Evolutionary conservation across 92 coral and sea anemone genomes (phyloP), one percentile per base, ranked within the genome.

Genomic region (Heliopora coerulea): DNA sequence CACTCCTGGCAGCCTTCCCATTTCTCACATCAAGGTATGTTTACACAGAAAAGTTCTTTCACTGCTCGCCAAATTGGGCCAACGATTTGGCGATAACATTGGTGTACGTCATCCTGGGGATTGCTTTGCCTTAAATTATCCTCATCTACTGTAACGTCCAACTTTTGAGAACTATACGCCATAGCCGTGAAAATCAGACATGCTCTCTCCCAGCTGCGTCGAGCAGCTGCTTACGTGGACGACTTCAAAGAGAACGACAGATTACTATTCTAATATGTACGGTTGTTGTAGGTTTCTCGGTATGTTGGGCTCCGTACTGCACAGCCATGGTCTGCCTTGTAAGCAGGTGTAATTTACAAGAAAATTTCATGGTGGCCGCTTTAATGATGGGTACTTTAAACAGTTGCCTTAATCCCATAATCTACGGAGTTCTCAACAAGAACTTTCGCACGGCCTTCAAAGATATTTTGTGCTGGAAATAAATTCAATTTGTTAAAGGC

Each of bases 221-320:
- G 28, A 14, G 9, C 2, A 17, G 35, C 6, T 26, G 2, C 54
- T 17, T 18, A 33, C n/a, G n/a, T n/a, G 19, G 35, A 18, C 67
- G 40, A 27, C 1, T 9, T 8, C 42, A 61, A 13, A 61, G 67
- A 61, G 67, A 61, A 32, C 12, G 67, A 25, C 40, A 14, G 34
- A 61, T 61, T n/a, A 26, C 67, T 32, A 29, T 61, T n/a, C 40
- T 61, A 2, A 25, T 8, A 61, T 61, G n/a, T 34, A 61, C 41
- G 12, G 52, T 64, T 6, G 72, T 64, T 26, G 72, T 64, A 19
- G 26, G 49, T 23, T 64, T 64, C 24, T 12, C 72, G 1, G 35
- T 64, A 64, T 64, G 72, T 64, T 64, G 72, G 72, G 72, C 72
- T 20, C 72, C 72, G 4, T 64, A 64, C 46, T n/a, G n/a, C n/a